Evolutionary conservation across 2,113 vertebrate species (phyloP), one percentile per base, ranked within the genome.

Genomic region (Oryzias woworae): DNA sequence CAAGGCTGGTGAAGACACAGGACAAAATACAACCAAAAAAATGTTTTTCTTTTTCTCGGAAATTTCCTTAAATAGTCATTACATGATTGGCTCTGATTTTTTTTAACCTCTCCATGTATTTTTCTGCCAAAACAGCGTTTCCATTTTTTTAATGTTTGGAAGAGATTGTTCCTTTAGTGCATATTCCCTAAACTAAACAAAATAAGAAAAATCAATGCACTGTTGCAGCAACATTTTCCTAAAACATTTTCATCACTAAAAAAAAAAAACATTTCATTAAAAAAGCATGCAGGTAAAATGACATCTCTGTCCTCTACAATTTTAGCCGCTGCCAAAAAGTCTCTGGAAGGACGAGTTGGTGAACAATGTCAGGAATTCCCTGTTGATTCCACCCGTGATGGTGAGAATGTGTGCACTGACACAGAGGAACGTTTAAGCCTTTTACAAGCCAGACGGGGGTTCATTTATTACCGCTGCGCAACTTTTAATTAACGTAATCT

Each of bases 401-500:
- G 7, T 4, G 51, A 61, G 28, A 53, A 45, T 22, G 43, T 54
- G 78, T 73, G 54, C 56, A 77, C 53, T 3, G 58, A 63, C 58
- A 56, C 49, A 36, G 26, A 26, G 4, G 49, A 54, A 53, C 31
- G 48, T 51, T 73, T 57, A 67, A 71, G 65, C 65, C 78, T 73
- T 53, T 58, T 55, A 66, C 58, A 54, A 54, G 63, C 44, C 59
- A 50, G 68, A 65, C 63, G 70, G 76, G 66, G 45, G 15, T 12
- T 59, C 62, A 68, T 59, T 66, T 71, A 66, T 63, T 65, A 80
- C 61, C 58, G 15, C 69, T 23, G 49, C 14, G 42, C 75, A 80
- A 45, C 67, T 75, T 87, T 67, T 80, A 77, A 83, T 85, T 69
- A 76, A 77, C 77, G 78, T 72, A 58, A 81, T 81, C 73, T 85